Percentiles rank a stretch among this genome's conserved stretches.
phyloP scores from a whole-genome alignment of 2,888 invertebrate genomes.

The Rhaphigaster nebulosa region DNA sequence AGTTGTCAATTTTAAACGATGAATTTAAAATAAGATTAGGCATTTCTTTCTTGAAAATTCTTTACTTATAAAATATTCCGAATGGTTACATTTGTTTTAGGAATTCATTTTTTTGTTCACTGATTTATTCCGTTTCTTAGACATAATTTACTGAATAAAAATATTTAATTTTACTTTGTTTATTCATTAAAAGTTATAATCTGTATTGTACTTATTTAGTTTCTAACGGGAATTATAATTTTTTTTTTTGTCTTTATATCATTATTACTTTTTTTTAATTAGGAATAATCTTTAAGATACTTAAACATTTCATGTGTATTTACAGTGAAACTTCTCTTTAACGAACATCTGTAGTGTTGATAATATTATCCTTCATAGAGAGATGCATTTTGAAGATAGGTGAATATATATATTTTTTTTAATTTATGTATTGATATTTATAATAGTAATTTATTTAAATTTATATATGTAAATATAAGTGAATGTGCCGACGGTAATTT shows the following conservation, averaged over 20 bases:
- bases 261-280: neutral
- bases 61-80: neutral
- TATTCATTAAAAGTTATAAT: neutral
- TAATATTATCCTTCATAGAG: neutral
- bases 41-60: too few relatives aligned
- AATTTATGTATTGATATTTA: too few relatives aligned
- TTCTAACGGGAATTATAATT: neutral
- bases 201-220: neutral
- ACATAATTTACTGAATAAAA: neutral
- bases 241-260: neutral
- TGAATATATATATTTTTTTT: too few relatives aligned
- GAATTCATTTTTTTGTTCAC: neutral
- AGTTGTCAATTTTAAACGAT: neutral
- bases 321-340: neutral
- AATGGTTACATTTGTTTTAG: neutral
- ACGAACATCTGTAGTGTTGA: neutral
- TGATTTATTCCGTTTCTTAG: neutral
- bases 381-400: too few relatives aligned
- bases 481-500: neutral
- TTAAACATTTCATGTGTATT: neutral
- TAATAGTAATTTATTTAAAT: too few relatives aligned
- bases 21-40: neutral
- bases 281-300: neutral
- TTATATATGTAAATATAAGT: too few relatives aligned
- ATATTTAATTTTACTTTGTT: neutral